These are phyloP conservation scores for Capromys pilorides DNA, from an alignment of 2,797 vertebrate genomes.

Conservation along the genomic window DNA sequence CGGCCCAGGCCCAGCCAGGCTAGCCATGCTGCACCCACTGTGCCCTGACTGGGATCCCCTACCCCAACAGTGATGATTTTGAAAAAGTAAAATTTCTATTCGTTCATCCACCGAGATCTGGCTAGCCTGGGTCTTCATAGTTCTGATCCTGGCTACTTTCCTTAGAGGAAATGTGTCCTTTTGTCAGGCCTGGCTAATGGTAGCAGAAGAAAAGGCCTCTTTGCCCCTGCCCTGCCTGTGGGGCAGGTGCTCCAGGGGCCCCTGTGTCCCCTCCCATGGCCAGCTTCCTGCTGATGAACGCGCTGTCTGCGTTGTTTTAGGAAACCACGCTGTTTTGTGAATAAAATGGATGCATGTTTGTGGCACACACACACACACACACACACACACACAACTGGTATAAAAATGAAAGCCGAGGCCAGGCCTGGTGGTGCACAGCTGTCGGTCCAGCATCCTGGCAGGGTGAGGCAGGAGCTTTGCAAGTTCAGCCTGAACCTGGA, in stretches of 20 bases:
- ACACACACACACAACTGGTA: too few relatives aligned
- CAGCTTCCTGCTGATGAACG: slow-evolving; percentile 88
- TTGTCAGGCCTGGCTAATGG: slow-evolving; percentile 83
- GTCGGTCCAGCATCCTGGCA: background rate
- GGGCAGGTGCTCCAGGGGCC: slow-evolving; percentile 78
- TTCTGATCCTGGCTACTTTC: slow-evolving; percentile 82
- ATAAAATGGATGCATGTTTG: slow-evolving; percentile 99
- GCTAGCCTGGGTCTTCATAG: too few relatives aligned
- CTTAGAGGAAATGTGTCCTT: slow-evolving; percentile 83
- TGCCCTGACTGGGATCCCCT: slow-evolving; percentile 52
- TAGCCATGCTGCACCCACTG: background rate
- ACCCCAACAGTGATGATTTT: slow-evolving; percentile 65
- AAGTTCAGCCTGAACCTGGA: background rate
- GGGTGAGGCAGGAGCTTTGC: background rate
- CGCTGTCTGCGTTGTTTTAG: slow-evolving; percentile 99
- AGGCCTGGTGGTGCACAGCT: background rate
- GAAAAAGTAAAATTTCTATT: slow-evolving; percentile 76
- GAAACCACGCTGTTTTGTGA: slow-evolving; percentile 99
- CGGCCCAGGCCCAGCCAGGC: slow-evolving; percentile 15
- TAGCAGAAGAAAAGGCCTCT: slow-evolving; percentile 81
- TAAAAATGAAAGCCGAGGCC: background rate
- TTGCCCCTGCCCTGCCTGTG: slow-evolving; percentile 53
- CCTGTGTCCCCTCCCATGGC: slow-evolving; percentile 78
- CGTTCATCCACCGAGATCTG: slow-evolving; percentile 80
- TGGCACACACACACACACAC: slow-evolving; percentile 83